phyloP scores from a whole-genome alignment of 1,140 invertebrate species.

The Neodiprion pinetum region DNA sequence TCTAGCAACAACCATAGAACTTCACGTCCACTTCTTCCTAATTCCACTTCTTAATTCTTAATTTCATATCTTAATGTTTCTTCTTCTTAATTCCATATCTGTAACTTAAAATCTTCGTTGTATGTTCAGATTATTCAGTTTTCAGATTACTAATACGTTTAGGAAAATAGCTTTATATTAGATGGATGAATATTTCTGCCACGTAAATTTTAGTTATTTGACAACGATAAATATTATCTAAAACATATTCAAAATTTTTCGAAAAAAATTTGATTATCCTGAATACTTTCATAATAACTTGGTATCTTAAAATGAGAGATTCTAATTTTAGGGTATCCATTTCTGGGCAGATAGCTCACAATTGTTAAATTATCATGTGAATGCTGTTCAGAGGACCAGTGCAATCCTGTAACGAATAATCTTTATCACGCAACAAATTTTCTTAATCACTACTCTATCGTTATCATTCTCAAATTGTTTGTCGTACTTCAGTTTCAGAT shows the following conservation, averaged over 20 bases:
- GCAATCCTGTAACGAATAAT: background rate
- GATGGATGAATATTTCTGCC: too few relatives aligned
- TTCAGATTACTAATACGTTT: too few relatives aligned
- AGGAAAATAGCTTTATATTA: too few relatives aligned
- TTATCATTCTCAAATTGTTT: constrained; percentile 1
- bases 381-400: background rate
- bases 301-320: background rate
- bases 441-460: background rate
- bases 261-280: background rate
- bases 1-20: too few relatives aligned
- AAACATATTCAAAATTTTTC: background rate
- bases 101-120: too few relatives aligned
- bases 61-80: too few relatives aligned
- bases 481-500: background rate
- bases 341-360: background rate
- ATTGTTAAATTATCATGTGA: background rate
- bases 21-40: too few relatives aligned
- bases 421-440: background rate
- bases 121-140: too few relatives aligned
- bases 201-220: too few relatives aligned
- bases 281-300: background rate
- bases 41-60: too few relatives aligned
- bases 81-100: too few relatives aligned
- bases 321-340: background rate
- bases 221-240: too few relatives aligned